Conservation (phyloP, 2,888 invertebrate species). For the Amiota mariae region DNA sequence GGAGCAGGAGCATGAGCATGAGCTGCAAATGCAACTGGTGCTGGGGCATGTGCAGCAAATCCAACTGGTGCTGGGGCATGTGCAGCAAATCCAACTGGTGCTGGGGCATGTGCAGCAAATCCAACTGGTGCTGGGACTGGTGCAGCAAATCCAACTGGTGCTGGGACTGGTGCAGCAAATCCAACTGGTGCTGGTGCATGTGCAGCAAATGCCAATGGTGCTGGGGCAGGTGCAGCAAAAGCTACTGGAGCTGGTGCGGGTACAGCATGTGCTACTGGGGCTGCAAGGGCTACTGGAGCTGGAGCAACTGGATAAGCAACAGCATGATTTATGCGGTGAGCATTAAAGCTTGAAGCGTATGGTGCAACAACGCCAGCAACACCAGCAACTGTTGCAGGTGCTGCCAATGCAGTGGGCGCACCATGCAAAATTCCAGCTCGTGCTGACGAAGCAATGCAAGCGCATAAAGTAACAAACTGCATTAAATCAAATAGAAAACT, state of each 20-base stretch:
- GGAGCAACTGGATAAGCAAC: slow-evolving; percentile 78
- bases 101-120: slow-evolving; percentile 34
- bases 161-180: slow-evolving; percentile 44
- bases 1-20: slow-evolving; percentile 29
- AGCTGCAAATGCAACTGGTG: slow-evolving; percentile 30
- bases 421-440: slow-evolving; percentile 73
- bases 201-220: slow-evolving; percentile 44
- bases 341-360: slow-evolving; percentile 84
- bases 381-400: slow-evolving; percentile 76
- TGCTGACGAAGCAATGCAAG: slow-evolving; percentile 66
- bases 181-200: slow-evolving; percentile 45
- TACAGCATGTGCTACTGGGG: slow-evolving; percentile 46
- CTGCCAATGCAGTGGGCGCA: slow-evolving; percentile 71
- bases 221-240: slow-evolving; percentile 31
- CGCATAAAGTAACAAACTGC: slow-evolving; percentile 64
- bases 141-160: slow-evolving; percentile 25
- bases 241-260: slow-evolving; percentile 40
- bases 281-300: slow-evolving; percentile 43
- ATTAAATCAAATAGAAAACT: neutral
- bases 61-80: slow-evolving; percentile 20
- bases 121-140: slow-evolving; percentile 27
- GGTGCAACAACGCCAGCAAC: slow-evolving; percentile 77
- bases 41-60: slow-evolving; percentile 38
- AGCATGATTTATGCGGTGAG: slow-evolving; percentile 84
- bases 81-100: slow-evolving; percentile 29